Evolutionary conservation across 2,113 vertebrate species (phyloP).

Genomic region (Lycaon pictus): DNA sequence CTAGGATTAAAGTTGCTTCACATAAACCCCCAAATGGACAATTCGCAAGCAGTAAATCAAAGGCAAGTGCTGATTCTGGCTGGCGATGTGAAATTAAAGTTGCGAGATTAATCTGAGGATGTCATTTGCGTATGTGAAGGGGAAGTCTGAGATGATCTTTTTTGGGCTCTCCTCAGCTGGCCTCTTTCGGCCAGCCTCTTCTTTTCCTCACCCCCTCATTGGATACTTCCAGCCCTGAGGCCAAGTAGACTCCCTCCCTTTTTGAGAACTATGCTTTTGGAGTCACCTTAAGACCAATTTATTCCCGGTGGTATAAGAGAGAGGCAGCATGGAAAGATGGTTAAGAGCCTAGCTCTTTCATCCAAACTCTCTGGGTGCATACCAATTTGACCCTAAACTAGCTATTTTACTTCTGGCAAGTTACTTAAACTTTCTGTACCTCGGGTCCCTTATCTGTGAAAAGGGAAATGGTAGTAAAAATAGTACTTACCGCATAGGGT

Average conservation of each 20-base stretch:
- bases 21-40: neutral
- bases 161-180: neutral
- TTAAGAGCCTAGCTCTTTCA: neutral
- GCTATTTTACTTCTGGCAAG: neutral
- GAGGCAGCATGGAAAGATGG: neutral
- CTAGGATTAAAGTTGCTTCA: slow-evolving; percentile 11
- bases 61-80: neutral
- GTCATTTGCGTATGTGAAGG: slow-evolving; percentile 40
- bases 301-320: slow-evolving; percentile 19
- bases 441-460: slow-evolving; percentile 32
- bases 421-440: slow-evolving; percentile 34
- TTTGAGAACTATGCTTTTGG: slow-evolving; percentile 16
- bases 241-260: neutral
- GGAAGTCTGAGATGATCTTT: neutral
- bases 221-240: neutral
- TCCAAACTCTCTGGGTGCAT: neutral
- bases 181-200: neutral
- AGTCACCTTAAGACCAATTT: slow-evolving; percentile 13
- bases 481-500: neutral
- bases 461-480: neutral
- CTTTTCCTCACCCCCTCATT: neutral
- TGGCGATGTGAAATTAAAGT: slow-evolving; percentile 43
- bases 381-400: neutral
- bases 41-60: slow-evolving; percentile 21
- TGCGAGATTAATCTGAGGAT: slow-evolving; percentile 22